Conservation (phyloP, 2,888 invertebrate genomes). For the Ophion ellenae region DNA sequence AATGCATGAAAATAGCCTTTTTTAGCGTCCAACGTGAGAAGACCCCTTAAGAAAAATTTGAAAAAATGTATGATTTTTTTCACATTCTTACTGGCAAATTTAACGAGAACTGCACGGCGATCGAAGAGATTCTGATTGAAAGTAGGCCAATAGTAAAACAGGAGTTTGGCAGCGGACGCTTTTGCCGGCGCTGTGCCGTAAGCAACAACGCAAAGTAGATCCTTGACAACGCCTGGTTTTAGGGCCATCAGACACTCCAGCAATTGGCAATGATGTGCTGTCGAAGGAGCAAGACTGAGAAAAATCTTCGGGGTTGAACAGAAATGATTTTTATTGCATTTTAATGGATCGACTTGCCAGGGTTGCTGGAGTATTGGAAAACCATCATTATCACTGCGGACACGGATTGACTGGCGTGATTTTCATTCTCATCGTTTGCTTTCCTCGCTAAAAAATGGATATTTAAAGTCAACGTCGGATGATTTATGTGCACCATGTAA, state of each 20-base stretch:
- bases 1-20: too few species aligned
- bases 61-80: not conserved
- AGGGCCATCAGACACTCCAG: conserved; percentile 98
- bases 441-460: conserved; percentile 86
- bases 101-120: conserved; percentile 93
- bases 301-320: conserved; percentile 26
- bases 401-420: conserved; percentile 93
- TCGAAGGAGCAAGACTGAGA: not conserved
- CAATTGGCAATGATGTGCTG: conserved; percentile 98
- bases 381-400: conserved; percentile 98
- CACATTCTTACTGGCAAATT: conserved; percentile 90
- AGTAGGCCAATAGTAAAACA: conserved; percentile 99
- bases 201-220: conserved; percentile 97
- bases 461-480: conserved; percentile 4
- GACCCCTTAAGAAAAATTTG: too few species aligned
- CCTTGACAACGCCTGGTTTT: conserved; percentile 95
- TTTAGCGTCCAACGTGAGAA: too few species aligned
- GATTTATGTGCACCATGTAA: not conserved
- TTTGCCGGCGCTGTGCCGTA: conserved; percentile 97
- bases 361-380: conserved; percentile 97
- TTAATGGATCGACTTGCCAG: conserved; percentile 86
- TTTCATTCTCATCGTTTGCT: conserved; percentile 90
- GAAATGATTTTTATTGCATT: conserved; percentile 38
- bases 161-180: conserved; percentile 97
- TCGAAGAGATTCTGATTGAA: conserved; percentile 97